phyloP scores from a whole-genome alignment of 1,140 invertebrate species.

The Lepidostoma basale region DNA sequence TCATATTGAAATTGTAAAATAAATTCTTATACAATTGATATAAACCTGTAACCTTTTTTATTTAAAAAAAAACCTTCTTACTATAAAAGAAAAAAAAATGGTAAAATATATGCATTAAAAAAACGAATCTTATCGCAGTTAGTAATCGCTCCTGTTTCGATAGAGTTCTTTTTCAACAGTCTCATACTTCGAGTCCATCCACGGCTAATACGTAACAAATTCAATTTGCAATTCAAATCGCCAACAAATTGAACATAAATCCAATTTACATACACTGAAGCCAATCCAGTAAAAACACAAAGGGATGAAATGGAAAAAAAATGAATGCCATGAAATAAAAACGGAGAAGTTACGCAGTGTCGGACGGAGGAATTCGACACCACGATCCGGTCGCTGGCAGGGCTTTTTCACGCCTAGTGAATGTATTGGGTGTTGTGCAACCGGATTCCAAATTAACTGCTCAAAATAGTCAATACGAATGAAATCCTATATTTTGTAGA shows the following conservation, averaged over 20 bases:
- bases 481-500: no score
- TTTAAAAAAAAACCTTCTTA: no score
- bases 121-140: not conserved
- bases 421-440: no score
- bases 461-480: no score
- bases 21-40: no score
- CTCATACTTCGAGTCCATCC: slow-evolving; percentile 30
- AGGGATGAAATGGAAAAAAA: slow-evolving; percentile 42
- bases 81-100: no score
- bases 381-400: no score
- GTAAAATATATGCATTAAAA: no score
- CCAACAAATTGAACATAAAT: slow-evolving; percentile 46
- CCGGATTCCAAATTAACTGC: no score
- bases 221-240: slow-evolving; percentile 46
- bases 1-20: no score
- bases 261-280: slow-evolving; percentile 44
- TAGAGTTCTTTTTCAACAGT: not conserved
- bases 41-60: no score
- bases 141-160: not conserved
- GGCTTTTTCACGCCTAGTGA: no score
- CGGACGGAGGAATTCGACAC: slow-evolving; percentile 8
- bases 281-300: slow-evolving; percentile 42
- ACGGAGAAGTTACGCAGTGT: slow-evolving; percentile 23
- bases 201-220: slow-evolving; percentile 42
- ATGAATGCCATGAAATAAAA: slow-evolving; percentile 34